phyloP scores from a whole-genome alignment of 1,140 invertebrate genomes.

The Leptoteleia sp. region DNA sequence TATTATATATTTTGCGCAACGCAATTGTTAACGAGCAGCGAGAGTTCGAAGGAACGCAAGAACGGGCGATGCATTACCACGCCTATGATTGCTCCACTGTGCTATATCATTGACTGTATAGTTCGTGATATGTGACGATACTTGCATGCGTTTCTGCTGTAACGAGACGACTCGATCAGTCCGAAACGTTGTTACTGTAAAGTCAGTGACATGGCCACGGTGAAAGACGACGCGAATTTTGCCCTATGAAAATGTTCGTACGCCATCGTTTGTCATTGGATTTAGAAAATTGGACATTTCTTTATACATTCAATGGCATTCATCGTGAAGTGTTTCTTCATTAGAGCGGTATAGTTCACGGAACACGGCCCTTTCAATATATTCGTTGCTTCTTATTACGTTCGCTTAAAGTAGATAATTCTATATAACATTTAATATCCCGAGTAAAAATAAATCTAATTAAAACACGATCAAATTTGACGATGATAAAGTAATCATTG shows the following conservation, averaged over 20 bases:
- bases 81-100: constrained; percentile 34
- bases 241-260: not conserved
- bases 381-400: too few relatives aligned
- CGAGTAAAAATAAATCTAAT: not conserved
- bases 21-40: constrained; percentile 55
- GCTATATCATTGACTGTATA: too few relatives aligned
- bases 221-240: constrained; percentile 10
- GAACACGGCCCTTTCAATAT: too few relatives aligned
- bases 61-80: constrained; percentile 32
- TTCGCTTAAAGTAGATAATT: too few relatives aligned
- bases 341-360: not conserved
- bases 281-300: not conserved
- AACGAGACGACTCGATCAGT: constrained; percentile 15
- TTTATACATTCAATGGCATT: not conserved
- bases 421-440: too few relatives aligned
- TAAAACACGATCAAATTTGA: not conserved
- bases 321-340: constrained; percentile 1
- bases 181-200: constrained; percentile 9
- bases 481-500: too few relatives aligned
- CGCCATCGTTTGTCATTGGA: constrained; percentile 6
- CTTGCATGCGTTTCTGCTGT: constrained; percentile 15
- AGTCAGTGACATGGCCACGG: not conserved
- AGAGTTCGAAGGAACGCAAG: constrained; percentile 11
- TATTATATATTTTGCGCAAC: constrained; percentile 72
- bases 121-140: constrained; percentile 15